These are phyloP conservation scores for Tokudaia muenninki DNA, from an alignment of 2,797 vertebrate species.

Conservation along the genomic window DNA sequence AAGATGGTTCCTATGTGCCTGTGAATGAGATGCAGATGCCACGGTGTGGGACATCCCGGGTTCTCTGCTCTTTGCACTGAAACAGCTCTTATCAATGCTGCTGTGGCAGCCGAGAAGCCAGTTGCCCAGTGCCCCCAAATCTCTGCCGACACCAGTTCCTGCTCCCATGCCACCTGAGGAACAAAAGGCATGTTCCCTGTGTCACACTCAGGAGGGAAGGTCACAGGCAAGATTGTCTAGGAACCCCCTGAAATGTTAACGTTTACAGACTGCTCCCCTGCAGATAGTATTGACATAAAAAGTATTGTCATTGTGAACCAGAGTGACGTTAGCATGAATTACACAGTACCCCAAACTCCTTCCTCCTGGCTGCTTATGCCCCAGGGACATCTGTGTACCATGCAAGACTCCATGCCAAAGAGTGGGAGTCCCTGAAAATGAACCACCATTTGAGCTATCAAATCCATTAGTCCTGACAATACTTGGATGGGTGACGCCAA, in stretches of 20 bases:
- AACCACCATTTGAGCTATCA: neutral
- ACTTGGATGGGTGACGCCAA: neutral
- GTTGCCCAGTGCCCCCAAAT: neutral
- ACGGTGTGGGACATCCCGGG: neutral
- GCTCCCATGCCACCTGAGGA: neutral
- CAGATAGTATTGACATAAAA: neutral
- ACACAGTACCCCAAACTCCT: neutral
- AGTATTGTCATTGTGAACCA: neutral
- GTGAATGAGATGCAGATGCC: neutral
- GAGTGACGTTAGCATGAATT: neutral
- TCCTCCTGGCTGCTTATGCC: neutral
- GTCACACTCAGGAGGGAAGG: neutral
- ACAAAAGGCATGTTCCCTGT: neutral
- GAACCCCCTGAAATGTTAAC: neutral
- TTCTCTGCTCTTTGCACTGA: neutral
- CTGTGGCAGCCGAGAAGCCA: neutral
- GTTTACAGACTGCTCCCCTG: neutral
- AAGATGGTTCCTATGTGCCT: neutral
- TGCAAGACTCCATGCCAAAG: neutral
- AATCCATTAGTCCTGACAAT: neutral
- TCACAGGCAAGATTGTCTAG: neutral
- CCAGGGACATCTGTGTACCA: neutral
- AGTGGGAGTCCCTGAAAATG: neutral
- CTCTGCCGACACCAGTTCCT: neutral
- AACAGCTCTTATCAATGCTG: neutral